Base-by-base conservation (phyloP, 2,113 vertebrate genomes). In the Alligator sinensis region DNA sequence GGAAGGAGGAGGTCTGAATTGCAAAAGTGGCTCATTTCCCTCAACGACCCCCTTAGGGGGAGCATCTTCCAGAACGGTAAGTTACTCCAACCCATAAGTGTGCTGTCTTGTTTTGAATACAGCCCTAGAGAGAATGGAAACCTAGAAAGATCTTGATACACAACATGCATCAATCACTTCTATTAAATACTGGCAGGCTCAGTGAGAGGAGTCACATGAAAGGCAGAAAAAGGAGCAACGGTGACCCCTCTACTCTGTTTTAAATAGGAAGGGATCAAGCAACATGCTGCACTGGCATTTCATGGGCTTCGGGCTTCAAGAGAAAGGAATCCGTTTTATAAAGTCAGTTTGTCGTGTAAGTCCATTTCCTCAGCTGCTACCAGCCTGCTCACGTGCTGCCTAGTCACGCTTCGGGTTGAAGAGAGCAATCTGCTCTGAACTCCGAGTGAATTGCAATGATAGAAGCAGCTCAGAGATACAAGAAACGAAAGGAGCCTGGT, bases 381-480 rank as follows among this genome's bases (percentile, higher is more conserved):
- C 6, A 95, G 88, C 75, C 72, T 80, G 68, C 62, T 60, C 8
- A 11, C 13, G 64, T 54, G 30, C 75, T 94, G 92, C 79, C 30
- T 5, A 38, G n/a, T 59, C 86, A 82, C 55, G 25, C 58, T 59
- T 55, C 0, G 34, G 91, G 81, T 59, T 1, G 0, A 38, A 18
- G 60, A 86, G 38, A 94, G 80, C 85, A 82, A 89, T 47, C 82
- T 84, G 91, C 89, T 90, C 93, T 64, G 63, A 93, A 90, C 90
- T 77, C 87, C 15, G 22, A 64, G 70, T 24, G 66, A 47, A 34
- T 7, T 22, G 54, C 16, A n/a, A 6, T 2, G 54, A 54, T 47
- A 74, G 54, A 28, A 72, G 86, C 60, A 89, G 91, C 80, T 92
- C 85, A 34, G 61, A 34, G 86, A 89, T 17, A 82, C 66, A 58